Evolutionary conservation across 2,113 vertebrate genomes (phyloP).

Genomic region (Vimba vimba): DNA sequence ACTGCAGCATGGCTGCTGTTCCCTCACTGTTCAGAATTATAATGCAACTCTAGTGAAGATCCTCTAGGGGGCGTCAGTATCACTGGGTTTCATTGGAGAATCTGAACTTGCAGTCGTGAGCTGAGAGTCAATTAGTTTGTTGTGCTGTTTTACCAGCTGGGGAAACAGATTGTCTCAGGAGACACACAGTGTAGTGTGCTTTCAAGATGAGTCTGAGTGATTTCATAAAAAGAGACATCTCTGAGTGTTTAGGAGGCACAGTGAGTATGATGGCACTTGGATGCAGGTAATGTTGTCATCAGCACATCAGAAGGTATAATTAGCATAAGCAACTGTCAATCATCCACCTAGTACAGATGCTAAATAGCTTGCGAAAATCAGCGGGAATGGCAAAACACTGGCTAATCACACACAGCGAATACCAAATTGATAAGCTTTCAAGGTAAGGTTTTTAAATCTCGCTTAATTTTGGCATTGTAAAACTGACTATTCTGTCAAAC

Average conservation of each 20-base stretch:
- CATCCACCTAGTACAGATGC: conserved; percentile 15
- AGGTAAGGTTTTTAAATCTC: neutral
- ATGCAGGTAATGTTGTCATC: conserved; percentile 27
- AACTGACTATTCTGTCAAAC: neutral
- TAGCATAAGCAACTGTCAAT: conserved; percentile 30
- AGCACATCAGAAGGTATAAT: conserved; percentile 26
- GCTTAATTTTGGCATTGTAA: neutral
- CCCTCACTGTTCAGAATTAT: neutral
- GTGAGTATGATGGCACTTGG: neutral
- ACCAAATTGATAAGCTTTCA: neutral
- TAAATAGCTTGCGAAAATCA: conserved; percentile 8
- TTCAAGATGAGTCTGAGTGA: conserved; percentile 6
- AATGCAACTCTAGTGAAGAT: neutral
- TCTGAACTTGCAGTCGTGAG: conserved; percentile 19
- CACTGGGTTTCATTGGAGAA: conserved; percentile 3
- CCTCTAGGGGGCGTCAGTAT: conserved; percentile 24
- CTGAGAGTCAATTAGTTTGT: conserved; percentile 30
- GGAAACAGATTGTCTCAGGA: conserved; percentile 30
- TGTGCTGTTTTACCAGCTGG: conserved; percentile 10
- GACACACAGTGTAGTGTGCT: neutral
- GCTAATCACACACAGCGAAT: neutral
- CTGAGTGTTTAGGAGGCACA: neutral
- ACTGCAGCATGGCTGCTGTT: neutral
- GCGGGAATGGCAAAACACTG: conserved; percentile 26
- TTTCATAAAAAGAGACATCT: neutral